These are phyloP conservation scores for Drosophila hamatofila DNA, from an alignment of 2,888 invertebrate genomes.

Conservation along the genomic window DNA sequence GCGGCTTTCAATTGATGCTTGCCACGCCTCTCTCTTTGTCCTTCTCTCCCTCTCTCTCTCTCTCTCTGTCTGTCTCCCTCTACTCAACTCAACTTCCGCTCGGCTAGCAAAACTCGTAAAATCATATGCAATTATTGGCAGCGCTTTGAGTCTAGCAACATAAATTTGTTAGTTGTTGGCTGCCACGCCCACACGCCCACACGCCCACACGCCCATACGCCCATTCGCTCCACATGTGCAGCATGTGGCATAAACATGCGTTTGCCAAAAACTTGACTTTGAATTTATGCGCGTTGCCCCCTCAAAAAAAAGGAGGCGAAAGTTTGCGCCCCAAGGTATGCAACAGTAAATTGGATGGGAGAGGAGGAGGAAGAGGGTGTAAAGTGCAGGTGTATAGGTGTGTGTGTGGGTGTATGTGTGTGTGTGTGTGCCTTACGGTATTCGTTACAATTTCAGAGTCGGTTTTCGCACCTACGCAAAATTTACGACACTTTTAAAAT, in stretches of 20 bases:
- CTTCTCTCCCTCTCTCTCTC: neutral
- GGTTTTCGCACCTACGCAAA: slow-evolving; percentile 67
- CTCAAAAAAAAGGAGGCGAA: slow-evolving; percentile 15
- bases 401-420: slow-evolving; percentile 2
- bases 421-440: slow-evolving; percentile 34
- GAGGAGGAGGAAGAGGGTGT: neutral
- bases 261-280: slow-evolving; percentile 36
- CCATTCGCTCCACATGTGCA: slow-evolving; percentile 1
- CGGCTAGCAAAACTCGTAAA: slow-evolving; percentile 1
- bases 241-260: slow-evolving; percentile 51
- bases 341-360: slow-evolving; percentile 51
- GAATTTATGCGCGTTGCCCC: slow-evolving; percentile 57
- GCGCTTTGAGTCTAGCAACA: slow-evolving; percentile 29
- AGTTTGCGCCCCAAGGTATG: slow-evolving; percentile 69
- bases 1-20: slow-evolving; percentile 31
- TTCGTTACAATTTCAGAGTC: slow-evolving; percentile 66
- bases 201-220: slow-evolving; percentile 5
- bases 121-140: slow-evolving; percentile 58
- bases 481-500: slow-evolving; percentile 76
- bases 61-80: neutral
- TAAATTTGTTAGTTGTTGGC: slow-evolving; percentile 3
- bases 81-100: neutral
- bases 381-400: neutral
- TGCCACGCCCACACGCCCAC: slow-evolving; percentile 6
- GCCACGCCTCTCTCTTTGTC: slow-evolving; percentile 22